Evolutionary conservation across 2,113 vertebrate genomes (phyloP), one percentile per base, ranked within the genome.

Genomic region (Ailuropoda melanoleuca): DNA sequence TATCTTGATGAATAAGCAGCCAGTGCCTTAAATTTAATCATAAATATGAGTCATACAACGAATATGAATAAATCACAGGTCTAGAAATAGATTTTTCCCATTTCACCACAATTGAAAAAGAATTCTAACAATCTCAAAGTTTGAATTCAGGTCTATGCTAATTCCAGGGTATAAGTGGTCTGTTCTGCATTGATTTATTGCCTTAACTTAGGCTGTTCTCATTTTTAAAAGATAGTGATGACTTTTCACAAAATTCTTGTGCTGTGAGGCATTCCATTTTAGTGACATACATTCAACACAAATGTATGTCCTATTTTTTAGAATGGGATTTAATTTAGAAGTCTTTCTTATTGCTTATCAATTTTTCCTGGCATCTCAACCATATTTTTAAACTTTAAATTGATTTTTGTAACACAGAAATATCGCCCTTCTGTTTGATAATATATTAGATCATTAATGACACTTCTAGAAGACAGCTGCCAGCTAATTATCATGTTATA

Each of bases 21-120:
- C 26, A 88, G 7, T 90, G 34, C 8, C 85, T n/a, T 29, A 90
- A 82, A 86, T 77, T 53, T 91, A 96, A 89, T 91, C 31, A 55
- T 88, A 95, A 88, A 84, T 64, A 1, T 97, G 95, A 97, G 53
- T 93, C 97, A 95, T 85, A 72, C 29, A 74, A 72, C 48, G 46
- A 89, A 87, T 90, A 74, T 68, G 58, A 97, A 96, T 89, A 95
- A 86, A 96, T 66, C n/a, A 83, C 37, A 89, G n/a, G 11, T 5
- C n/a, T 95, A 87, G 72, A 95, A 92, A 91, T 81, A 93, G 64
- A 82, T 74, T 78, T 95, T 93, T 83, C 43, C 55, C 88, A 56
- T 93, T 94, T 93, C 8, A 83, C 39, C 46, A 82, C 8, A 88
- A 93, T 72, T 86, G 6, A 60, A 58, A 93, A 77, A 60, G 39